Evolutionary conservation across 2,888 invertebrate genomes (phyloP).

Genomic region (Andrena fulva): DNA sequence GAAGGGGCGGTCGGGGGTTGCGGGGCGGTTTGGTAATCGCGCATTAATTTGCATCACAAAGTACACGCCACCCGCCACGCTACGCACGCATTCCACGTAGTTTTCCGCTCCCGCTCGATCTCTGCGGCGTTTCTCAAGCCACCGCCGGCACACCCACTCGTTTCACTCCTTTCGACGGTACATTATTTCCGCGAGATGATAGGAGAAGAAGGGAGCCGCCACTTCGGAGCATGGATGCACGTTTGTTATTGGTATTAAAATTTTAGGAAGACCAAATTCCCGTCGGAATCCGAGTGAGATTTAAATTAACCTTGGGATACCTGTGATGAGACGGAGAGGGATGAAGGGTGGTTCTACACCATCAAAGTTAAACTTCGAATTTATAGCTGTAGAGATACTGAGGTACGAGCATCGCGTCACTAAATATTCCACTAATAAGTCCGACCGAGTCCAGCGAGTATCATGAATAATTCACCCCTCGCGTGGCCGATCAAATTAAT

Average conservation of each 20-base stretch:
- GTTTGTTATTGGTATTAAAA: neutral
- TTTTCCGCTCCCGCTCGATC: conserved; percentile 73
- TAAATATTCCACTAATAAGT: neutral
- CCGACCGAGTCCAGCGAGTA: neutral
- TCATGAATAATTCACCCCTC: conserved; percentile 1
- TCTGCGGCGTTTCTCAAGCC: conserved; percentile 59
- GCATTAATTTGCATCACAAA: conserved; percentile 84
- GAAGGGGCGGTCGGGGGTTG: conserved; percentile 41
- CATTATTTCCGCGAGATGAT: neutral
- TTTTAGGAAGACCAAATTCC: neutral
- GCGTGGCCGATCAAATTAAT: neutral
- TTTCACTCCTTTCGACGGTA: conserved; percentile 9
- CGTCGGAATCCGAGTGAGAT: too few relatives aligned
- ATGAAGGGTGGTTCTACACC: too few relatives aligned
- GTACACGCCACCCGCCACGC: conserved; percentile 82
- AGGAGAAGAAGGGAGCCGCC: neutral
- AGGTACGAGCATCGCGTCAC: neutral
- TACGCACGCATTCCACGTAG: conserved; percentile 81
- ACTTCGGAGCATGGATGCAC: neutral
- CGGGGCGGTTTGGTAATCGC: conserved; percentile 81
- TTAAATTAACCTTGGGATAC: too few relatives aligned
- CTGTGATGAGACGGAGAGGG: too few relatives aligned
- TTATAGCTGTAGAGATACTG: neutral
- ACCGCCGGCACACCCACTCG: conserved; percentile 30
- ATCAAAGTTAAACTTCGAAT: too few relatives aligned